Evolutionary conservation across 64 coral and sea anemone species (phyloP), one percentile per base, ranked within the genome.

Genomic region (Anthopleura sola): DNA sequence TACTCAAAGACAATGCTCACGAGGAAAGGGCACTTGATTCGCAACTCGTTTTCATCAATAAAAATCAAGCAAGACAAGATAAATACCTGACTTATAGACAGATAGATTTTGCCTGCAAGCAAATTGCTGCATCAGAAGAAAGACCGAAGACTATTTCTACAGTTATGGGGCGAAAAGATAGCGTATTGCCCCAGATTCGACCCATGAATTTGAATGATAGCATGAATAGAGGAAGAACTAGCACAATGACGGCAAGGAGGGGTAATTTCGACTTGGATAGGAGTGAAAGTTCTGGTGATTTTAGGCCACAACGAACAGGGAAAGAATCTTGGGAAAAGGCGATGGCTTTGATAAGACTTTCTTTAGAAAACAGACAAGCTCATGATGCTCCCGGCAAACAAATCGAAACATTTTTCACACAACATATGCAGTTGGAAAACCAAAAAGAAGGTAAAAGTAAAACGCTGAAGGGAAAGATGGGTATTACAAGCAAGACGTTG

Each of bases 31-130:
- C 94, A 24, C 66, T 97, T 55, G 90, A 78, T 46, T 85, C 94
- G 12, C 88, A 55, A 40, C 87, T 97, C 1, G 87, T 88, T 58
- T 83, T 57, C 3, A 74, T 97, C 6, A 69, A 68, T 3, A 92
- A 82, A 74, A 90, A 97, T 19, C 87, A 86, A 80, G 82, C 83
- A 78, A 89, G 94, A 40, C 90, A 97, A 37, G 94, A 92, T 58
- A 91, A 97, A 26, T 92, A 97, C 37, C 85, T 97, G 83, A 97
- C 94, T 55, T 97, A 92, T 37, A 87, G 90, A 66, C 94, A 97
- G 80, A 51, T 97, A 36, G 90, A 97, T 14, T 97, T 93, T 56
- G 94, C 94, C 14, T 92, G 82, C 0, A 97, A 90, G 62, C 87
- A 88, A 11, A 82, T 93, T 81, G 81, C 90, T 36, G 94, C 90